Evolutionary conservation across 2,888 invertebrate genomes (phyloP).

Genomic region (Philaethria dido): DNA sequence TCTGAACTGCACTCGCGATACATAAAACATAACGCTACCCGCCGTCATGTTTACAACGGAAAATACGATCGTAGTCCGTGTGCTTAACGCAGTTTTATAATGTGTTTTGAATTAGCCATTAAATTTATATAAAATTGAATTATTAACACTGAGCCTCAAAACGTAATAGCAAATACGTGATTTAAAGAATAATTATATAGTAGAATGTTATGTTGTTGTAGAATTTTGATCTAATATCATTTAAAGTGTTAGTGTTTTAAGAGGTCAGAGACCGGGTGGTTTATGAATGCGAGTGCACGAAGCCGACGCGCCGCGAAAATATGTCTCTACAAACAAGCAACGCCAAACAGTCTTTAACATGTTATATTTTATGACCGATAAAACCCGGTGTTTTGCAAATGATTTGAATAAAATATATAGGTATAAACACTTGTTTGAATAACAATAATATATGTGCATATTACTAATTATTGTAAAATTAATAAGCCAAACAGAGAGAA

Average conservation of each 20-base stretch:
- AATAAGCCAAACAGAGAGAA: slow-evolving; percentile 2
- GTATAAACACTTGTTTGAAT: background rate
- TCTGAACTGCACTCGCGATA: slow-evolving; percentile 69
- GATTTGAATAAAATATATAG: background rate
- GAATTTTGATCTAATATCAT: slow-evolving; percentile 11
- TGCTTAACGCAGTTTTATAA: slow-evolving; percentile 65
- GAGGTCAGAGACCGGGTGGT: slow-evolving; percentile 66
- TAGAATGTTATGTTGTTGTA: slow-evolving; percentile 26
- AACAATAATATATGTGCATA: background rate
- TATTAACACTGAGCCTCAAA: slow-evolving; percentile 49
- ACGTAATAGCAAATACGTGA: slow-evolving; percentile 50
- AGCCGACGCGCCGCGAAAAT: slow-evolving; percentile 68
- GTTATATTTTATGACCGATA: slow-evolving; percentile 59
- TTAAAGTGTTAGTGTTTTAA: slow-evolving; percentile 67
- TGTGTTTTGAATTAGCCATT: slow-evolving; percentile 66
- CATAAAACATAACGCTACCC: slow-evolving; percentile 66
- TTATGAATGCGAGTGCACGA: slow-evolving; percentile 81
- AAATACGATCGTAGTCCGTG: slow-evolving; percentile 69
- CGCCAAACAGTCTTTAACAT: slow-evolving; percentile 53
- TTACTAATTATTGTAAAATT: slow-evolving; percentile 3
- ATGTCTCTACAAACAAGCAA: slow-evolving; percentile 69
- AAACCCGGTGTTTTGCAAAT: background rate
- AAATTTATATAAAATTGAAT: slow-evolving; percentile 54
- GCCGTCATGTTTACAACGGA: slow-evolving; percentile 79
- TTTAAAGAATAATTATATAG: slow-evolving; percentile 38